These are phyloP conservation scores for Balanococcus diminutus DNA, from an alignment of 2,888 invertebrate genomes.

Conservation along the genomic window DNA sequence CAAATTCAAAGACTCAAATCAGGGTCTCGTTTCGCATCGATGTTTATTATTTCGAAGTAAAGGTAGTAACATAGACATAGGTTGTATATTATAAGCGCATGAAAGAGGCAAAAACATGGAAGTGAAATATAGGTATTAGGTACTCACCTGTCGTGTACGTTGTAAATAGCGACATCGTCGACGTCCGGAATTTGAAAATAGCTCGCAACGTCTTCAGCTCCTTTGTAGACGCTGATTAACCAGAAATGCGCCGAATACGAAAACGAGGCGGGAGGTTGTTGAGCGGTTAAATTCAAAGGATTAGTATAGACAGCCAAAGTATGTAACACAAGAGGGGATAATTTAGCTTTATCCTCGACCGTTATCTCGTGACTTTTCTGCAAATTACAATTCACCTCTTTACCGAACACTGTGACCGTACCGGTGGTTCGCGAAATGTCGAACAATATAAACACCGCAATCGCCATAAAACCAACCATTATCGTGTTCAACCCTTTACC, in stretches of 20 bases:
- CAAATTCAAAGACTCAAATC: no score
- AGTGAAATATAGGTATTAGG: no score
- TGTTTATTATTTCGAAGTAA: not conserved
- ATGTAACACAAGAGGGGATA: constrained; percentile 64
- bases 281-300: constrained; percentile 56
- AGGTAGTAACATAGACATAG: no score
- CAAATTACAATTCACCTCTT: constrained; percentile 15
- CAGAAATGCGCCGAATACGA: constrained; percentile 62
- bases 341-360: constrained; percentile 47
- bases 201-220: constrained; percentile 65
- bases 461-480: constrained; percentile 52
- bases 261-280: constrained; percentile 49
- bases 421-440: constrained; percentile 29
- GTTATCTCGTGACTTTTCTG: constrained; percentile 49
- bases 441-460: constrained; percentile 44
- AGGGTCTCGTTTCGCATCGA: not conserved
- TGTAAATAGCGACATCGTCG: constrained; percentile 66
- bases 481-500: constrained; percentile 49
- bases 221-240: constrained; percentile 67
- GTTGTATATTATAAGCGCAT: not conserved
- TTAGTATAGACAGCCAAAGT: constrained; percentile 63
- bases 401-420: constrained; percentile 31
- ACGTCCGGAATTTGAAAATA: constrained; percentile 62
- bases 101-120: not conserved
- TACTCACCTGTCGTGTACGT: constrained; percentile 67